Conservation (phyloP, 2,888 invertebrate genomes). For the Julus scanicus region DNA sequence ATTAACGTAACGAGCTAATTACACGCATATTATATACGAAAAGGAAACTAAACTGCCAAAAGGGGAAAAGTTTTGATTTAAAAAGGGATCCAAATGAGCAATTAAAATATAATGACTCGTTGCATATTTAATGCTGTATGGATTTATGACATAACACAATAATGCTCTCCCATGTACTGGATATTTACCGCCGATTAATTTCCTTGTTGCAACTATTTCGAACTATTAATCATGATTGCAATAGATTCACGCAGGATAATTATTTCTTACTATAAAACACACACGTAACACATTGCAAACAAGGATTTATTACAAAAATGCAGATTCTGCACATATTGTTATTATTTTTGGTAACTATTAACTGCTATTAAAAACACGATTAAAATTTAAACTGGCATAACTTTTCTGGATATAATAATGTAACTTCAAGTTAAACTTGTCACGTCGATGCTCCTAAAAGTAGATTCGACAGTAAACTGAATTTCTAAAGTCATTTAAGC, state of each 20-base stretch:
- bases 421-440: too few relatives aligned
- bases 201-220: not conserved
- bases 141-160: not conserved
- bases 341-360: too few relatives aligned
- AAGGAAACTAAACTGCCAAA: conserved; percentile 1
- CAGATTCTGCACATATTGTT: too few relatives aligned
- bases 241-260: not conserved
- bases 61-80: not conserved
- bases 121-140: not conserved
- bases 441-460: too few relatives aligned
- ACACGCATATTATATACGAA: not conserved
- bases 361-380: too few relatives aligned
- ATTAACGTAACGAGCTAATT: not conserved
- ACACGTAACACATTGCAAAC: too few relatives aligned
- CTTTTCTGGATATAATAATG: too few relatives aligned
- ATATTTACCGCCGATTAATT: conserved; percentile 2
- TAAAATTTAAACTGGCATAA: too few relatives aligned
- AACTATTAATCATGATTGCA: not conserved
- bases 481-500: not conserved
- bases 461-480: too few relatives aligned
- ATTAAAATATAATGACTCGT: not conserved
- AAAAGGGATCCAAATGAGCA: not conserved
- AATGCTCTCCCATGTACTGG: not conserved
- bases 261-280: not conserved
- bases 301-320: too few relatives aligned